phyloP scores from a whole-genome alignment of 2,888 invertebrate genomes.

The Drosophila quasianomalipes region DNA sequence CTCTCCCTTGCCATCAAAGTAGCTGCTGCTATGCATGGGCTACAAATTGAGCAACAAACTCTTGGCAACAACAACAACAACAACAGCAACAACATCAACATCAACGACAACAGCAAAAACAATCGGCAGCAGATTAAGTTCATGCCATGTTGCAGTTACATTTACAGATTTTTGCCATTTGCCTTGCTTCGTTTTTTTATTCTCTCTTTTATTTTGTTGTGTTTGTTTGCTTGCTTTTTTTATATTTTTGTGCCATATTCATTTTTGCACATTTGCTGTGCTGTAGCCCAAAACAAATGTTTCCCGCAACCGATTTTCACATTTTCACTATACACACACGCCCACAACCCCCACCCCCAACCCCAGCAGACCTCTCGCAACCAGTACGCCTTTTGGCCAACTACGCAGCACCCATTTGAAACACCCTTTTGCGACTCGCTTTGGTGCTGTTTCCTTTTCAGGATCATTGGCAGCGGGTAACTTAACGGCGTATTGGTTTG shows the following conservation, averaged over 20 bases:
- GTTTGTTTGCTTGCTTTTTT: conserved; percentile 19
- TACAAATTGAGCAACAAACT: conserved; percentile 76
- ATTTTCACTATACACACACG: conserved; percentile 56
- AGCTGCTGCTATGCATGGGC: conserved; percentile 41
- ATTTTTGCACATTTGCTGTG: conserved; percentile 70
- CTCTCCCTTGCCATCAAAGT: conserved; percentile 17
- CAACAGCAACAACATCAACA: conserved; percentile 14
- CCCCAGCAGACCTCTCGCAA: background rate
- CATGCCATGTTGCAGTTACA: conserved; percentile 81
- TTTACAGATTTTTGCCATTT: conserved; percentile 72
- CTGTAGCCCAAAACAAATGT: conserved; percentile 76
- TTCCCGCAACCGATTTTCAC: conserved; percentile 73
- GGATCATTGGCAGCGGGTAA: conserved; percentile 74
- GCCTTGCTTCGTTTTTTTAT: conserved; percentile 35
- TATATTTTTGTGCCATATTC: conserved; percentile 57
- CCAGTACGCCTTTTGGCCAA: background rate
- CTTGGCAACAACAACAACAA: conserved; percentile 51
- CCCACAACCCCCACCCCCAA: background rate
- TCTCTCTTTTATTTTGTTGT: conserved; percentile 19
- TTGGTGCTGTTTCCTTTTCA: conserved; percentile 70
- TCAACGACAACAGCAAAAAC: conserved; percentile 40
- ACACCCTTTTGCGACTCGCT: conserved; percentile 66
- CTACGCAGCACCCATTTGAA: conserved; percentile 36
- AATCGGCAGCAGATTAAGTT: conserved; percentile 78
- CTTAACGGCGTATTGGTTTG: conserved; percentile 36